These are phyloP conservation scores for Sitobion miscanthi DNA, from an alignment of 1,140 invertebrate species.

Conservation along the genomic window DNA sequence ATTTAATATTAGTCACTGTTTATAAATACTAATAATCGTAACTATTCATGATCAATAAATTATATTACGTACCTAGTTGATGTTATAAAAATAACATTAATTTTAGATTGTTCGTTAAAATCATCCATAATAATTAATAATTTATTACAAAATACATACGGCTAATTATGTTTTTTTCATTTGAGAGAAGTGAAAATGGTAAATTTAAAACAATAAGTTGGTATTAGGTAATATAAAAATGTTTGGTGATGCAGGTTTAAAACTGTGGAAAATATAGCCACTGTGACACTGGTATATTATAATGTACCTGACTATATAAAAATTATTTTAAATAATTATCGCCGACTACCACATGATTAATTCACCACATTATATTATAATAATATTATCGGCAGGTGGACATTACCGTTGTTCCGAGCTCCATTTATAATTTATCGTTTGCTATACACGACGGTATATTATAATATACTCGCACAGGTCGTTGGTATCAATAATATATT, in stretches of 20 bases:
- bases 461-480: not conserved
- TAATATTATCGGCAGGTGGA: not conserved
- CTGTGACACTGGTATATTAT: not conserved
- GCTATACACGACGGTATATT: not conserved
- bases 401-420: not conserved
- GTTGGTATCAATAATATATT: not conserved
- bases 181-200: not conserved
- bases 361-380: not conserved
- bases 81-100: not conserved
- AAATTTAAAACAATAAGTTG: not conserved
- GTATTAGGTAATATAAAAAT: not conserved
- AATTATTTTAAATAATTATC: constrained; percentile 7
- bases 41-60: too few species aligned
- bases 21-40: too few species aligned
- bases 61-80: not conserved
- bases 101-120: not conserved
- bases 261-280: not conserved
- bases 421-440: not conserved
- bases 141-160: not conserved
- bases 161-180: not conserved
- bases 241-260: not conserved
- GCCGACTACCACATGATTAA: not conserved
- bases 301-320: not conserved
- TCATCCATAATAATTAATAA: not conserved
- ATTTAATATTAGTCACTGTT: not conserved